Base-by-base conservation (phyloP, 1,140 invertebrate species). In the Scaptomyza montana region DNA sequence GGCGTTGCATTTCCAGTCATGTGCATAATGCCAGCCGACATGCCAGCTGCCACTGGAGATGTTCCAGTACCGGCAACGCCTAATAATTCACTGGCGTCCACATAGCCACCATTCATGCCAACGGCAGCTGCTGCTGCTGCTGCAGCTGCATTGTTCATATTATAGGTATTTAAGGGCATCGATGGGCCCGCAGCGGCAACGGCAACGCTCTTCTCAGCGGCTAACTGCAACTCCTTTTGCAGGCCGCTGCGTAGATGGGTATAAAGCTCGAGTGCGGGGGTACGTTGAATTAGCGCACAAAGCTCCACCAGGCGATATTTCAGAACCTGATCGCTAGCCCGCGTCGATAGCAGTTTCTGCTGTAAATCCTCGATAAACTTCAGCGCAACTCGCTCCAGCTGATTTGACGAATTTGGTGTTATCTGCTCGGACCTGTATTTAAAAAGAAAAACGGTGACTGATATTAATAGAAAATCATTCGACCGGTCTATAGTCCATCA, bases 321-420 rank as follows among this genome's bases (percentile, higher is more conserved):
- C 0, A 90, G 64, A 0, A 74, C 71, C 67, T 78, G 78, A 75
- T 91, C 87, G 57, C 59, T 86, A 71, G 78, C 76, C 21, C 85
- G 86, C 3, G 89, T 80, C 3, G 80, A 76, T 7, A 91, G 50
- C 2, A 91, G 76, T 63, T 91, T 91, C 36, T 86, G 78, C 55
- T 91, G 81, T 28, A 91, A 68, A 68, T 90, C 90, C 54, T 89
- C 90, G 77, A 79, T 86, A 61, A 91, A 91, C 54, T 85, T 72
- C 30, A 57, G 68, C 5, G 87, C 84, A 28, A 84, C 66, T n/a
- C 73, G 84, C 51, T 91, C 87, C 39, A 80, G 66, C 33, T 80
- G 70, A 54, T 90, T 81, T 12, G 80, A 45, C 8, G 80, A 80
- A 50, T 74, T 84, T 6, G 85, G 85, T 39, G 86, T 80, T 8